phyloP scores from a whole-genome alignment of 1,140 invertebrate genomes.

The Pseudomyrmex concolor region DNA sequence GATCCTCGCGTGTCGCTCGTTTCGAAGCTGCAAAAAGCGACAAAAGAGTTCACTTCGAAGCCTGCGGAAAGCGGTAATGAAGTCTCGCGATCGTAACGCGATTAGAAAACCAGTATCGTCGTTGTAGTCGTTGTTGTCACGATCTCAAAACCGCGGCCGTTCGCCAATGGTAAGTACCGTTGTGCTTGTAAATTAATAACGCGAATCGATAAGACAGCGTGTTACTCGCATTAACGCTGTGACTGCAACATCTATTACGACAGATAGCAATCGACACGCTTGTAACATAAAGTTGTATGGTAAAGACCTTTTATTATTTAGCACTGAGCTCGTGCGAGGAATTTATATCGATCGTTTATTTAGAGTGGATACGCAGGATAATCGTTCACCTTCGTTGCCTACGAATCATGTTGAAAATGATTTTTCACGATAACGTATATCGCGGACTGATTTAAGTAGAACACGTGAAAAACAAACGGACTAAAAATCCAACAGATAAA shows the following conservation, averaged over 20 bases:
- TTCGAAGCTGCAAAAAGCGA: conserved; percentile 32
- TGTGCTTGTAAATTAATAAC: conserved; percentile 46
- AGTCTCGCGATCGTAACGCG: conserved; percentile 41
- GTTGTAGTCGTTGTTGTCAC: neutral
- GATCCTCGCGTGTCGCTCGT: conserved; percentile 18
- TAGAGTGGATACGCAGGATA: neutral
- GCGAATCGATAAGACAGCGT: conserved; percentile 42
- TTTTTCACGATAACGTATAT: no score
- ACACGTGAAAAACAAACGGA: no score
- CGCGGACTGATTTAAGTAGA: no score
- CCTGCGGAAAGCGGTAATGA: conserved; percentile 33
- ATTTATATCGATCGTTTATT: conserved; percentile 25
- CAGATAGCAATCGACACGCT: conserved; percentile 33
- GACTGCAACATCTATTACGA: conserved; percentile 21
- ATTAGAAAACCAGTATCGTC: conserved; percentile 49
- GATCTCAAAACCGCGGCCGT: neutral
- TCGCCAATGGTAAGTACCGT: conserved; percentile 3
- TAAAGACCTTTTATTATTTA: conserved; percentile 47
- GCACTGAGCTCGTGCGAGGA: conserved; percentile 3
- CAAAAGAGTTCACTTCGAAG: conserved; percentile 46
- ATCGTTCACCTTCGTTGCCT: neutral
- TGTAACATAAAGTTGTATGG: conserved; percentile 32
- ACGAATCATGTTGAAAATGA: neutral
- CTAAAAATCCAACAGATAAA: no score
- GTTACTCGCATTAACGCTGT: conserved; percentile 26